Conservation (phyloP, 35 echinoderm and acorn worm genomes). For the Heliocidaris erythrogramma region DNA sequence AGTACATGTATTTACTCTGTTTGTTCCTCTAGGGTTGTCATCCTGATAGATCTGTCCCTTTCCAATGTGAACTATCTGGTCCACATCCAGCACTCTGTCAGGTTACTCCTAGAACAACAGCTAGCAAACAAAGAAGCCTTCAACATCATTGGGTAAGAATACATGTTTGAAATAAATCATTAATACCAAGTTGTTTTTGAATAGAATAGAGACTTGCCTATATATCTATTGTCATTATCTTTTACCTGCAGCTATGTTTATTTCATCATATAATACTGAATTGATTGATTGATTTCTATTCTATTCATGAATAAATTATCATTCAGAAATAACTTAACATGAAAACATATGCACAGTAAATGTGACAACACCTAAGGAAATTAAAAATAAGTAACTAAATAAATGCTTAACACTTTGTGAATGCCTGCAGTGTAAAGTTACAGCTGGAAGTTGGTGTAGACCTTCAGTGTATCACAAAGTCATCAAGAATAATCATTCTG, state of each 20-base stretch:
- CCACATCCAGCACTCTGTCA: conserved; percentile 92
- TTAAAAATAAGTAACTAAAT: too few relatives aligned
- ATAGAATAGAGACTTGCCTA: neutral
- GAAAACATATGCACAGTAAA: too few relatives aligned
- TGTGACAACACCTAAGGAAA: too few relatives aligned
- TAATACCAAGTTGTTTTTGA: too few relatives aligned
- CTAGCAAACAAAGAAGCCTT: conserved; percentile 87
- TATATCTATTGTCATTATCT: neutral
- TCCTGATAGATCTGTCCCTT: conserved; percentile 86
- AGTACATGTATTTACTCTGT: neutral
- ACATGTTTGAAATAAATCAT: neutral
- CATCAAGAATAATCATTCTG: too few relatives aligned
- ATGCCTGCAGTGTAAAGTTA: too few relatives aligned
- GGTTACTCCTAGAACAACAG: conserved; percentile 89
- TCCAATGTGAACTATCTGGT: conserved; percentile 95
- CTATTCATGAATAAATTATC: too few relatives aligned
- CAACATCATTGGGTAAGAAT: conserved; percentile 93
- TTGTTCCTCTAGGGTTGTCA: conserved; percentile 73
- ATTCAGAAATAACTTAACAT: too few relatives aligned
- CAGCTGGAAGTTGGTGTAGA: too few relatives aligned
- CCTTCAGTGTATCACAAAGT: too few relatives aligned
- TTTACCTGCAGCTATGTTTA: neutral
- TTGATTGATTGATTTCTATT: too few relatives aligned
- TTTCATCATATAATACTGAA: neutral
- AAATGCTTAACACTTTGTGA: too few relatives aligned